Base-by-base conservation (phyloP, 2,888 invertebrate genomes). In the Nomada goodeniana region DNA sequence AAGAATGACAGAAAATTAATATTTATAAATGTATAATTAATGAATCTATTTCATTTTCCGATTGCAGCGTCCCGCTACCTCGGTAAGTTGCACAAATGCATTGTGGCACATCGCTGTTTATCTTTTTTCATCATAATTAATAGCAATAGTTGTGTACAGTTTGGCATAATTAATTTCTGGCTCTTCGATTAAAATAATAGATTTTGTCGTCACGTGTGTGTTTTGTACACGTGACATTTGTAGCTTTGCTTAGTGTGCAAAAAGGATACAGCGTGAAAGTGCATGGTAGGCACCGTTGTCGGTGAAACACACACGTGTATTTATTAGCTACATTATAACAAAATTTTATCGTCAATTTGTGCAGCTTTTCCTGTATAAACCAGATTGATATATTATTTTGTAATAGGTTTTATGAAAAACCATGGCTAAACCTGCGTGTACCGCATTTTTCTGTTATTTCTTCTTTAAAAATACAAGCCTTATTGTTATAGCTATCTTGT, bases 21-120 rank as follows among this genome's bases (percentile, higher is more conserved):
- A 11, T 47, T 20, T 7, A 55, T 5, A 36, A 57, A 87, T 74
- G 79, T 87, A 78, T 87, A 92, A 94, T 91, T 90, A 91, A 93
- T 93, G 89, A 93, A 91, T 94, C 93, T 94, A 92, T 94, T 94
- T 94, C 91, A 92, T 94, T 94, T 93, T 90, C 90, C 91, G 92
- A 91, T 91, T 90, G 92, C 95, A 96, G 96, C 95, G 94, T 95
- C 94, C 95, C 96, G 92, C 96, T 96, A 92, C 96, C 96, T 94
- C 95, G 96, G 96, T 96, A 96, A 96, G 96, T 96, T 94, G 93
- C 94, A 94, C 94, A 94, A 86, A 69, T 50, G 73, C 71, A 44
- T 70, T 81, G 68, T 83, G 60, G 57, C 74, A 59, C 75, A 61
- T 81, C 11, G 61, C 29, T 63, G 50, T 71, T 59, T 72, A 20